Percentiles rank a stretch among this genome's conserved stretches.
Evolutionary conservation across 2,888 invertebrate genomes (phyloP).

Genomic region (Trissolcus brochymenae): DNA sequence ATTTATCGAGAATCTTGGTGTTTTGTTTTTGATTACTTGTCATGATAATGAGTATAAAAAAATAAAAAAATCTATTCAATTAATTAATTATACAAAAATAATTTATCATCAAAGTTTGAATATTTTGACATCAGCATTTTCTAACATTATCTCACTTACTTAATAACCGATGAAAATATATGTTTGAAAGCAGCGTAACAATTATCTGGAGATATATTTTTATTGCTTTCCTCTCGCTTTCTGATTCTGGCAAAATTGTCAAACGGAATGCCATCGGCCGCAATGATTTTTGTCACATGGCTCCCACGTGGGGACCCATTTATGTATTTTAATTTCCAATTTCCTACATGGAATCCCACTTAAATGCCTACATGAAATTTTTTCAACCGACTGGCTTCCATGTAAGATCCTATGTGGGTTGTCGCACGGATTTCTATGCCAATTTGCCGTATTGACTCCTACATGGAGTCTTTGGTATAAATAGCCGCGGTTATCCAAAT

Average conservation of each 20-base stretch:
- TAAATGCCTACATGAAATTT: constrained; percentile 49
- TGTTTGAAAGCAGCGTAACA: too few species aligned
- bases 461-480: constrained; percentile 44
- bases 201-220: too few species aligned
- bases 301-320: constrained; percentile 43
- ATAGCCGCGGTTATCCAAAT: constrained; percentile 45
- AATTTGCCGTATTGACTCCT: constrained; percentile 50
- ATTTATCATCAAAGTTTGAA: too few species aligned
- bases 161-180: too few species aligned
- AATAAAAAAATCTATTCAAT: too few species aligned
- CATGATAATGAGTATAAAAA: too few species aligned
- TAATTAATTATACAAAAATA: too few species aligned
- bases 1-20: too few species aligned
- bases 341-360: constrained; percentile 50
- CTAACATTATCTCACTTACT: too few species aligned
- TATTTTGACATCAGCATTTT: too few species aligned
- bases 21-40: too few species aligned
- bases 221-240: too few species aligned
- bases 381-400: constrained; percentile 36
- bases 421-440: constrained; percentile 51
- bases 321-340: constrained; percentile 49
- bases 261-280: constrained; percentile 14
- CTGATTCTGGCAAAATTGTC: background rate
- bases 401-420: constrained; percentile 50
- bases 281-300: constrained; percentile 23